Evolutionary conservation across 1,140 invertebrate genomes (phyloP), one percentile per base, ranked within the genome.

Genomic region (Glomeris maerens): DNA sequence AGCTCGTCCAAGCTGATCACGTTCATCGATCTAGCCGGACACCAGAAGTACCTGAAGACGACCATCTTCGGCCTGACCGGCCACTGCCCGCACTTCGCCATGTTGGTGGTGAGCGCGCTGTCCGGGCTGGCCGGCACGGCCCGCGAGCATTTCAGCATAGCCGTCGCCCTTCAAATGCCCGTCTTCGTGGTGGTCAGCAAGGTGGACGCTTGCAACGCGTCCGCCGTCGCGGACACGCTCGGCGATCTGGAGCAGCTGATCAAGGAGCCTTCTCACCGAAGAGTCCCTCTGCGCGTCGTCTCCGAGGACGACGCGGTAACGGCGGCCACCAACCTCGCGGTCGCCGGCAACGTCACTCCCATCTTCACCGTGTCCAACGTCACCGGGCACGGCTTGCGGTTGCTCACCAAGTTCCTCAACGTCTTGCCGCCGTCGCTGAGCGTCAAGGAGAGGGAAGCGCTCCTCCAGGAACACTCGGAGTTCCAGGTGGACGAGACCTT

Each of bases 291-390:
- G 49, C 60, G 80, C 38, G 68, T 85, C 0, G 72, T 73, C 50
- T 76, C 70, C 55, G 72, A 78, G 21, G 81, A 85, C 65, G 81
- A 85, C 65, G 78, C 78, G 17, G 77, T 84, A 20, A 78, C 76
- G 31, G 79, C 76, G 38, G 75, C 78, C 25, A 72, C 73, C 2
- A 75, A 75, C 58, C 72, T 78, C 53, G 65, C 75, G 20, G 20
- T 17, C 25, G 72, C 73, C 5, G 71, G 75, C 27, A 77, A 79
- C 45, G 71, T 82, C 47, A 78, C 87, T 38, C 89, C 94, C 7
- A 84, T 98, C 56, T 92, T 98, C 64, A 80, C 78, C 45, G 81
- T 95, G n/a, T 96, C 91, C n/a, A 89, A 83, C 64, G 91, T 98
- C 0, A 89, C 79, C 14, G 94, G 94, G 1, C 73, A 78, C 47